Base-by-base conservation (phyloP, 2,113 vertebrate species). In the Phyllopteryx taeniolatus region DNA sequence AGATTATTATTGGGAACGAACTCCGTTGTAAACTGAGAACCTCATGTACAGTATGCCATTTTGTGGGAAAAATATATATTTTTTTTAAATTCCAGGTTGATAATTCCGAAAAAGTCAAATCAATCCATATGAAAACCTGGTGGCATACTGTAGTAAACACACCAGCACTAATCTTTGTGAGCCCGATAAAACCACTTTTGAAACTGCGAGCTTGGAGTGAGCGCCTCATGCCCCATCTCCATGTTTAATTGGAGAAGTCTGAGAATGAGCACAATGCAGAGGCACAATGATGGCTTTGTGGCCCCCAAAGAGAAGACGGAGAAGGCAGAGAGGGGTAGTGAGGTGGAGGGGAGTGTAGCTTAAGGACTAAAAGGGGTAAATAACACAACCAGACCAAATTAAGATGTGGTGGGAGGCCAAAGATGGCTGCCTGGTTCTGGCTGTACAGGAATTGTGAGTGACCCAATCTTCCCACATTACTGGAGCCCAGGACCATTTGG, bases 231-330 rank as follows among this genome's bases (percentile, higher is more conserved):
- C 91, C 9, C 78, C 89, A 92, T 85, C 91, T 91, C 86, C 75
- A 82, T 92, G 91, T 94, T 93, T 93, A 91, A 95, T 90, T 94
- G 93, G 93, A 88, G 79, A 85, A 86, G 90, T 92, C 91, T 91
- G 89, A 82, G 87, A 89, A 92, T 78, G 57, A 78, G 80, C 76
- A 86, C 82, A 77, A 76, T 57, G 83, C 70, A 68, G 84, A 54
- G 77, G 81, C 90, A 97, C 95, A 98, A 96, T 93, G 92, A 90
- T 86, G 87, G 90, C 92, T 95, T 95, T 97, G 95, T 95, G 92
- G 91, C 81, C 86, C 79, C 17, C 35, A 79, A 85, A 79, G 88
- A 83, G 85, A 87, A 91, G 75, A 84, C 87, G 69, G 85, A n/a
- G 70, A 60, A 47, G 67, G 47, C 22, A 67, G 12, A 17, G 51